Evolutionary conservation across 2,888 invertebrate genomes (phyloP), one percentile per base, ranked within the genome.

Genomic region (Synanthedon vespiformis): DNA sequence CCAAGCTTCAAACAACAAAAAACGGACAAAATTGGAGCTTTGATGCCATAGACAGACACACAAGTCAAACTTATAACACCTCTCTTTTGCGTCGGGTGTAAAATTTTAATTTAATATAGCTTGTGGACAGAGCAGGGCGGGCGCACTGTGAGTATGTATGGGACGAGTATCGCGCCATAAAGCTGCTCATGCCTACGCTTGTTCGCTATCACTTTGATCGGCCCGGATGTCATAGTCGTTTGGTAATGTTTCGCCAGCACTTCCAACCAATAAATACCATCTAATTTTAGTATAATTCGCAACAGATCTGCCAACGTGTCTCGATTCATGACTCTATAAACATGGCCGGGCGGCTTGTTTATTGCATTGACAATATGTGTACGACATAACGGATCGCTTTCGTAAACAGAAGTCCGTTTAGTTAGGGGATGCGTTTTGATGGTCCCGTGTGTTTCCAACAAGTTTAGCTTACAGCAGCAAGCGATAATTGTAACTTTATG

Each of bases 151-250:
- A n/a, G 13, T 44, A 22, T 22, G 13, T 44, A 22, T 22, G 4
- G 5, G 22, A 22, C 48, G 18, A 48, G 13, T 10, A 48, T n/a
- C 48, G 13, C 11, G 48, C 48, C n/a, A 76, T 78, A 78, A 80
- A 79, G 67, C 68, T 57, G 54, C 61, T 58, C 59, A 64, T 63
- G 70, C 67, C 70, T 64, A 59, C 72, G 68, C 66, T 63, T 68
- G 67, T 72, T 73, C 69, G 67, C 77, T 69, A 80, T 83, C 77
- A 77, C 82, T 84, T 83, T 84, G 82, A 84, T 83, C 82, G 74
- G 48, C 67, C 74, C 79, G 80, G 79, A 77, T 80, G 83, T 82
- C 83, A 70, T 74, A 73, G 71, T 70, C 74, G 72, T 77, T 75
- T 63, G 65, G 63, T 65, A 69, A 69, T 68, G 68, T 69, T 71